Percentiles rank a stretch among this genome's conserved stretches.
phyloP scores from a whole-genome alignment of 2,113 vertebrate genomes.

The Labrus mixtus region DNA sequence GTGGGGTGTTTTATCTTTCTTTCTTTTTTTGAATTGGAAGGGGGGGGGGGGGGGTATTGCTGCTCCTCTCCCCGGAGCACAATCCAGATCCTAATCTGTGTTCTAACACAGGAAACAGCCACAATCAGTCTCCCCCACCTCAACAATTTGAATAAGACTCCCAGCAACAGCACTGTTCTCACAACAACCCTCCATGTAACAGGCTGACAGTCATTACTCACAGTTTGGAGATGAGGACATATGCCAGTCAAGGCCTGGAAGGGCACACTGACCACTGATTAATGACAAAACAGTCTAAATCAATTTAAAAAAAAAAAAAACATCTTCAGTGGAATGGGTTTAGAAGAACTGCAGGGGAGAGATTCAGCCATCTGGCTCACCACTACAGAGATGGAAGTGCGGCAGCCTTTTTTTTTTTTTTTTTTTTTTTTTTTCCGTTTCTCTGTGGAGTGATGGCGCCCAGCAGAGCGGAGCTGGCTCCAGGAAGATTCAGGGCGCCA shows the following conservation, averaged over 20 bases:
- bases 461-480: slow-evolving; percentile 63
- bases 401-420: slow-evolving; percentile 38
- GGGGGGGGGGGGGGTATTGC: slow-evolving; percentile 14
- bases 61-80: slow-evolving; percentile 44
- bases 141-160: slow-evolving; percentile 39
- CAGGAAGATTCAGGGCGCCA: slow-evolving; percentile 55
- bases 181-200: slow-evolving; percentile 27
- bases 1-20: slow-evolving; percentile 8
- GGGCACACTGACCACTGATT: slow-evolving; percentile 3
- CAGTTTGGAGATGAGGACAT: slow-evolving; percentile 3
- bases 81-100: slow-evolving; percentile 73
- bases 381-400: slow-evolving; percentile 30
- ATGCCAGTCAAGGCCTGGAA: slow-evolving; percentile 4
- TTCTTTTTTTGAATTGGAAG: too few species aligned
- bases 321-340: slow-evolving; percentile 31
- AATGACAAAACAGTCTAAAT: slow-evolving; percentile 30
- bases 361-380: slow-evolving; percentile 69
- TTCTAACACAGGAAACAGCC: slow-evolving; percentile 48
- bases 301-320: slow-evolving; percentile 7
- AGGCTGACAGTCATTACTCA: slow-evolving; percentile 22
- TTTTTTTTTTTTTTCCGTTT: slow-evolving; percentile 27
- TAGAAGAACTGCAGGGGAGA: slow-evolving; percentile 48
- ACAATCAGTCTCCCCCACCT: slow-evolving; percentile 46
- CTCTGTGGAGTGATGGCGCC: slow-evolving; percentile 58
- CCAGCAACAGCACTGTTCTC: background rate